Base-by-base conservation (phyloP, 2,797 vertebrate species). In the Leuciscus waleckii region DNA sequence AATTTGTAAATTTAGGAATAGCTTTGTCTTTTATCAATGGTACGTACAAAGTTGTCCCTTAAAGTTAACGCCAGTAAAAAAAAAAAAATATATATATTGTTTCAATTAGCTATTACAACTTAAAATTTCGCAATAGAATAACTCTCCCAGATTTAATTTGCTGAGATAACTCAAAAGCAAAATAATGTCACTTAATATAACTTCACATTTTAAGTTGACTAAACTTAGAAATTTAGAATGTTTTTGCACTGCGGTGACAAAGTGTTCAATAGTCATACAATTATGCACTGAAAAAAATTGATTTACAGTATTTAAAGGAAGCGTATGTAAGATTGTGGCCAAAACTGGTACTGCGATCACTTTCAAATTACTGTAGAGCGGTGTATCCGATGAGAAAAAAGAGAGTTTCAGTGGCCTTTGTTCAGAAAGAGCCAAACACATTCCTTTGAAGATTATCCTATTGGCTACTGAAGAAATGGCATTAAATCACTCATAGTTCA, bases 401-500 rank as follows among this genome's bases (percentile, higher is more conserved):
- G 23, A n/a, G 23, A 11, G 35, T 46, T 49, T 35, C 7, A 74
- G 29, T 8, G 26, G 41, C 41, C 41, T 49, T 32, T 65, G 39
- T 73, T n/a, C 21, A 46, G 17, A n/a, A 61, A 61, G n/a, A 17
- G n/a, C 7, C 13, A 74, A 32, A 63, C 29, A n/a, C 26, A 43
- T 37, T 29, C 29, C 13, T 61, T 82, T 61, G 54, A 63, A 74
- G 69, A 74, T 82, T 46, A 58, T 46, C 6, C 16, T 41, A 29
- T 10, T 4, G 9, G 21, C 37, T 29, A 56, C 51, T 26, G 17
- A 71, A 82, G 37, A 29, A 29, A 29, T 65, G 8, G 1, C 7
- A 65, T 37, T 75, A 75, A 29, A 77, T 69, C 35, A 69, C 26
- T 84, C 63, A 76, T 7, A 43, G 19, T 58, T 70, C 8, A 32